Evolutionary conservation across 1,140 invertebrate species (phyloP), one percentile per base, ranked within the genome.

Genomic region (Triops cancriformis): DNA sequence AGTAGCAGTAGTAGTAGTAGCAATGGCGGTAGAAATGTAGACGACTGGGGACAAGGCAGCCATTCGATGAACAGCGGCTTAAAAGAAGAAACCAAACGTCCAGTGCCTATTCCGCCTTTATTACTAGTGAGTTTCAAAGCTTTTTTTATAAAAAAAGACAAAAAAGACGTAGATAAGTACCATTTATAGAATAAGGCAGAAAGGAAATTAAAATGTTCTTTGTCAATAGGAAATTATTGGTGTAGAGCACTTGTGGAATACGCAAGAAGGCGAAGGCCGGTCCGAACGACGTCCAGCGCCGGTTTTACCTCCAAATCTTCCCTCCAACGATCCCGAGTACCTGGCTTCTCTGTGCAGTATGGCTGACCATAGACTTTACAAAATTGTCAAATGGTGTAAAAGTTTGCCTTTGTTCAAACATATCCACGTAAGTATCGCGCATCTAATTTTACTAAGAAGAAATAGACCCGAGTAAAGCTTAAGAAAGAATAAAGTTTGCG

Each of bases 311-410:
- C 51, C 51, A 18, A 64, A 64, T 64, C 51, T 64, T 64, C 51
- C 85, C 12, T 87, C 87, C 73, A 86, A 87, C 37, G 91, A 90
- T 84, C 91, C 91, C 0, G 93, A 95, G 85, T 92, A 94, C 83
- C 87, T 95, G 41, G 92, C 92, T 0, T 94, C 94, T 84, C 86
- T 96, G 81, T 96, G 94, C 86, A 93, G 94, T 84, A 95, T 98
- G 78, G 95, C 96, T 51, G 97, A 98, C 85, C 93, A 97, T 85
- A 86, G 96, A 43, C 89, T 99, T 0, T 98, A 98, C 84, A 97
- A 98, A 87, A 96, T 99, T 81, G 97, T 99, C 76, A 96, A 97
- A 83, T 99, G 97, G 97, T 98, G 96, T 86, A 95, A 98, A 85
- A 97, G 95, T 85, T 86, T 98, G 83, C 96, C 96, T 12, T 89